Evolutionary conservation across 1,140 invertebrate genomes (phyloP).

Genomic region (Schlechtendalia chinensis): DNA sequence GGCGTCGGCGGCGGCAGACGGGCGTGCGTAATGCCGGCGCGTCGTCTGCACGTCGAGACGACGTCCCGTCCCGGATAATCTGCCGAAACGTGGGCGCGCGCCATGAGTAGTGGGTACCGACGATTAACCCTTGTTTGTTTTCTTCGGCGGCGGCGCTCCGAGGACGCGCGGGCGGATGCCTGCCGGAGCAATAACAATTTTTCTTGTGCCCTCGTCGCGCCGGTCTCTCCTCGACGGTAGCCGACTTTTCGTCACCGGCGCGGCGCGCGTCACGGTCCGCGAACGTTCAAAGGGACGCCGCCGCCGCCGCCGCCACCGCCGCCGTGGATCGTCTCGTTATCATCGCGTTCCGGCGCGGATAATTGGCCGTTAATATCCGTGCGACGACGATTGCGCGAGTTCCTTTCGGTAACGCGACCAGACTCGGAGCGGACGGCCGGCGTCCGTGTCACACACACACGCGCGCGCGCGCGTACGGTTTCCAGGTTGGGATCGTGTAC

Average conservation of each 20-base stretch:
- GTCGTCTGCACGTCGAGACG: background rate
- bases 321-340: conserved; percentile 33
- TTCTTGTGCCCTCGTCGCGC: conserved; percentile 9
- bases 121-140: conserved; percentile 38
- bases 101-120: too few relatives aligned
- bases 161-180: background rate
- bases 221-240: background rate
- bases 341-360: background rate
- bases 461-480: too few relatives aligned
- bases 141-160: background rate
- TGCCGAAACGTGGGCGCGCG: conserved; percentile 1
- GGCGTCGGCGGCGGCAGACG: background rate
- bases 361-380: conserved; percentile 6
- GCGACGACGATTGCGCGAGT: too few relatives aligned
- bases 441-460: too few relatives aligned
- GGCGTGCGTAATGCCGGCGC: background rate
- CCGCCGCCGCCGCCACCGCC: background rate
- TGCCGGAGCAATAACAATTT: background rate
- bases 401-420: too few relatives aligned
- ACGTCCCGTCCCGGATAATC: conserved; percentile 28
- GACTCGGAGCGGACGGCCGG: too few relatives aligned
- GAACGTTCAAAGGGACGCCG: conserved; percentile 27
- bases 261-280: conserved; percentile 16
- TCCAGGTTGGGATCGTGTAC: too few relatives aligned
- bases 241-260: conserved; percentile 11